Evolutionary conservation across 2,888 invertebrate species (phyloP), one percentile per base, ranked within the genome.

Genomic region (Lomographa bimaculata): DNA sequence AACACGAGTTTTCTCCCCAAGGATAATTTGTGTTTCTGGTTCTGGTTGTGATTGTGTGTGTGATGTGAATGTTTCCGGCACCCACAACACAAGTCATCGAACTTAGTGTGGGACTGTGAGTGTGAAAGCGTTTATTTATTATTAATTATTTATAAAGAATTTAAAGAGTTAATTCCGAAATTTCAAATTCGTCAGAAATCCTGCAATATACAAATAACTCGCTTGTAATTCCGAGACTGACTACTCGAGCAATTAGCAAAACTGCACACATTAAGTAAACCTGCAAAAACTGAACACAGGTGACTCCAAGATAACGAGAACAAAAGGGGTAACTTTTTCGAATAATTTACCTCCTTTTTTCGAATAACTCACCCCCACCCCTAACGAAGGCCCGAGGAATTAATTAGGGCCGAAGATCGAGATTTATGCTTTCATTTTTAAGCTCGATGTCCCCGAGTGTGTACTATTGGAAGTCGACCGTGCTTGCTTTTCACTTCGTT

Each of bases 351-450:
- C 70, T 68, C 61, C 19, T 26, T 8, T 9, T 14, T 14, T 32
- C 32, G 9, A 32, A 32, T 32, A 32, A 32, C 32, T 45, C 39
- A 29, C 46, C 66, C 57, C 58, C 55, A 59, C 60, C 71, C 64
- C 70, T 70, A 74, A 76, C 79, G 72, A 74, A 77, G 75, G 77
- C 78, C 75, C 64, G 70, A 82, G 76, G 86, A 87, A 89, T 87
- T 87, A 87, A 87, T 89, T 87, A 89, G 85, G 79, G 60, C 86
- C 85, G 78, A 89, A 87, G 85, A 86, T 86, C 82, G 82, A 83
- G 84, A 89, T 89, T 89, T 87, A 87, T 84, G 83, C 83, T 79
- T 81, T 74, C 81, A 86, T 87, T 87, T 89, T 87, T 87, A 86
- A 86, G 71, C 78, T 68, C 77, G 60, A 81, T 84, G 82, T 85